Conservation (phyloP, 2,113 vertebrate species). For the Elachura formosa region DNA sequence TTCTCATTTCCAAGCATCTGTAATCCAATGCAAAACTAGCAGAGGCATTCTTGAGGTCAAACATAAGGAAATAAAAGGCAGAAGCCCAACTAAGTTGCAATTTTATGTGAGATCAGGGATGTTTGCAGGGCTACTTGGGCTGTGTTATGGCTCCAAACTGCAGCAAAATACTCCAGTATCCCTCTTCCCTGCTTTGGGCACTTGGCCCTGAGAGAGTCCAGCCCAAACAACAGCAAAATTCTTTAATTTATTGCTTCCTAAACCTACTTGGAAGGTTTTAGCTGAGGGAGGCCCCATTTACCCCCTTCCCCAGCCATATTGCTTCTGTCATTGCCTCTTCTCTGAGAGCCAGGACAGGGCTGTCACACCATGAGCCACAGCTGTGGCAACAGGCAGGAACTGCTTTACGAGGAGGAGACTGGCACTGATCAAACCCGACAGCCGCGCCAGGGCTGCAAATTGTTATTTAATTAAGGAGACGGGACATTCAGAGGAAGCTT, state of each 20-base stretch:
- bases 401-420: neutral
- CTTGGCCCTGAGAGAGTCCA: neutral
- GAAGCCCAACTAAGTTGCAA: neutral
- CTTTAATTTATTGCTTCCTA: neutral
- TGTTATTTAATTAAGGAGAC: constrained; percentile 6
- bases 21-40: neutral
- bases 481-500: neutral
- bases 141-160: neutral
- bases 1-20: neutral
- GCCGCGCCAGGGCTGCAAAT: rapidly evolving
- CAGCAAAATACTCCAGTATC: neutral
- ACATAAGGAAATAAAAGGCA: neutral
- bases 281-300: rapidly evolving
- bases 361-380: neutral
- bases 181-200: neutral
- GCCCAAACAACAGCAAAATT: neutral
- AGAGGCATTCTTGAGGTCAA: neutral
- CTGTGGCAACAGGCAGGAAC: neutral
- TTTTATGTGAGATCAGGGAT: neutral
- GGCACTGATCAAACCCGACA: neutral
- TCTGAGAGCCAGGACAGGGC: neutral
- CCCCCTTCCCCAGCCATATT: neutral
- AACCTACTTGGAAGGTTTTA: rapidly evolving
- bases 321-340: neutral
- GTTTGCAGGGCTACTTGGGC: neutral